Conservation (phyloP, 2,888 invertebrate genomes). For the Apeira syringaria region DNA sequence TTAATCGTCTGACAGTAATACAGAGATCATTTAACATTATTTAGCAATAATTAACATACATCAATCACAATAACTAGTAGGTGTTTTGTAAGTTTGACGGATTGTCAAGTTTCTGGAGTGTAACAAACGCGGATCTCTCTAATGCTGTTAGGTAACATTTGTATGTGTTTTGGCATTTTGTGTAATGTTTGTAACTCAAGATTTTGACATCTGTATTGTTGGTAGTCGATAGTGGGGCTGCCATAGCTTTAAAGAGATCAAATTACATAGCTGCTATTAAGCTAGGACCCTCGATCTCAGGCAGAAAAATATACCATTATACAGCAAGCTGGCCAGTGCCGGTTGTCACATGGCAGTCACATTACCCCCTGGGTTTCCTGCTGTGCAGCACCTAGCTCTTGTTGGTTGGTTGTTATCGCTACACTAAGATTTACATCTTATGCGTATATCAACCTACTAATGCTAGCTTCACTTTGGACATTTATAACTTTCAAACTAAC, state of each 20-base stretch:
- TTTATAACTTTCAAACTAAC: constrained; percentile 7
- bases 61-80: constrained; percentile 15
- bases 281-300: no score
- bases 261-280: no score
- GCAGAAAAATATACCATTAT: no score
- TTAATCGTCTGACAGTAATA: constrained; percentile 45
- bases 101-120: background rate
- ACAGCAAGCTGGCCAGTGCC: no score
- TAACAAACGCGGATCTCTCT: constrained; percentile 39
- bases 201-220: constrained; percentile 6
- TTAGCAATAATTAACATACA: constrained; percentile 38
- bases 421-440: no score
- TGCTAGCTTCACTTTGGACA: constrained; percentile 21
- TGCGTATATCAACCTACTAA: background rate
- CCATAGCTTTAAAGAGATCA: no score
- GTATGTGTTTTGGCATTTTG: constrained; percentile 29
- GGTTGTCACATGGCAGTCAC: no score
- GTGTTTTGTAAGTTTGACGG: background rate
- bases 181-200: constrained; percentile 13
- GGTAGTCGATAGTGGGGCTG: constrained; percentile 20
- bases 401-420: no score
- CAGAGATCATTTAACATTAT: constrained; percentile 47
- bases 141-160: constrained; percentile 32
- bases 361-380: no score
- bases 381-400: no score